Base-by-base conservation (phyloP, 1,140 invertebrate species). In the Aphelenchoides avenae region DNA sequence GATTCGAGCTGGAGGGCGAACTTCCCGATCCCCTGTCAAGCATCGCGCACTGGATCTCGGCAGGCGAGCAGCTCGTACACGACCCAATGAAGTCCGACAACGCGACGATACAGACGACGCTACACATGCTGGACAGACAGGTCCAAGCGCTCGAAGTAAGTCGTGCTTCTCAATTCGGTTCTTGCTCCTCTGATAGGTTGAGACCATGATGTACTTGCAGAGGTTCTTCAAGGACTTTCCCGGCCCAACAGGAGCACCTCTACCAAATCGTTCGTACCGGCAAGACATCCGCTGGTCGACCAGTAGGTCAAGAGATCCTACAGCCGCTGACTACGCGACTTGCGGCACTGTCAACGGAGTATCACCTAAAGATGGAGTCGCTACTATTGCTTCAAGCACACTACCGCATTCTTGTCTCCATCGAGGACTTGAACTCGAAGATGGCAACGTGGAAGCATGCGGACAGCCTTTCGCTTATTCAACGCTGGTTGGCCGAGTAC, bases 401-500 rank as follows among this genome's bases (percentile, higher is more conserved):
- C 42, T 66, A 64, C 43, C 29, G 29, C 18, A 64, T 66, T 30
- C 22, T 66, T 11, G 33, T 31, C 34, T 66, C 59, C 26, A 15
- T 60, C 15, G 61, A 33, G 11, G 61, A 64, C n/a, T 29, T 64
- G 29, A 62, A 61, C 11, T 36, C 37, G n/a, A 64, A 66, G 37
- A 34, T 66, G 42, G 29, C 40, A 3, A 31, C 46, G 11, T 64
- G 61, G 61, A 24, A 41, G 26, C 27, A 33, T 15, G 61, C 59
- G 24, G 31, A 40, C 4, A 55, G 46, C 18, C 41, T 37, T 15
- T 68, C 61, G 11, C n/a, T 66, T 11, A 20, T 52, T 7, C 26
- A 65, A 30, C 13, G 61, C 47, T 62, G 59, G 59, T 29, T 62
- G 11, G 30, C 4, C 31, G 66, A 66, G 39, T 64, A 40, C 52